Conservation (phyloP, 2,888 invertebrate genomes). For the Scaptomyza reducta region DNA sequence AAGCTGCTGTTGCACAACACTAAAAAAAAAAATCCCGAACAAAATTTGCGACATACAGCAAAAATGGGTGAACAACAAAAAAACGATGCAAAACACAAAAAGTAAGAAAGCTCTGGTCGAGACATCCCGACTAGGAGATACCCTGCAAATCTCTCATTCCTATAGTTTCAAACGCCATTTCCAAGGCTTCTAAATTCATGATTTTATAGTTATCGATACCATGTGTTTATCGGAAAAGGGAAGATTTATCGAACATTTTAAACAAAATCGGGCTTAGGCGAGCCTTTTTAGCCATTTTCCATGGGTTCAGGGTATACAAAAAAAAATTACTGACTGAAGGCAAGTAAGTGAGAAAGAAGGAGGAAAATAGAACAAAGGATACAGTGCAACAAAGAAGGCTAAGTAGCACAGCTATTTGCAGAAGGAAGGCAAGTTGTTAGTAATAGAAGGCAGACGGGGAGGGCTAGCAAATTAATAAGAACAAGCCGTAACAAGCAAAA, state of each 20-base stretch:
- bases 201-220: no score
- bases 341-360: neutral
- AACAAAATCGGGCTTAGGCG: no score
- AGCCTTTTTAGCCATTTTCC: no score
- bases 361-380: neutral
- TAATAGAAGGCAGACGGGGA: neutral
- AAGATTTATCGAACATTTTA: no score
- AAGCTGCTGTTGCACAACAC: conserved; percentile 29
- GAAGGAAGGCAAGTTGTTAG: neutral
- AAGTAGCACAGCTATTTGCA: neutral
- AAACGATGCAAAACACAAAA: conserved; percentile 13
- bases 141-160: no score
- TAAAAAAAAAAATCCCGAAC: conserved; percentile 20
- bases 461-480: neutral
- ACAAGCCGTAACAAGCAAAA: neutral
- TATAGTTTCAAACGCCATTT: no score
- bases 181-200: no score
- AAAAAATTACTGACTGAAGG: conserved; percentile 20
- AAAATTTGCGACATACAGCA: conserved; percentile 61
- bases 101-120: no score
- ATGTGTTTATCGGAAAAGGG: no score
- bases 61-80: conserved; percentile 27
- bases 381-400: neutral
- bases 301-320: conserved; percentile 1
- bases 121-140: no score